Evolutionary conservation across 1,140 invertebrate species (phyloP).

Genomic region (Caligus rogercresseyi): DNA sequence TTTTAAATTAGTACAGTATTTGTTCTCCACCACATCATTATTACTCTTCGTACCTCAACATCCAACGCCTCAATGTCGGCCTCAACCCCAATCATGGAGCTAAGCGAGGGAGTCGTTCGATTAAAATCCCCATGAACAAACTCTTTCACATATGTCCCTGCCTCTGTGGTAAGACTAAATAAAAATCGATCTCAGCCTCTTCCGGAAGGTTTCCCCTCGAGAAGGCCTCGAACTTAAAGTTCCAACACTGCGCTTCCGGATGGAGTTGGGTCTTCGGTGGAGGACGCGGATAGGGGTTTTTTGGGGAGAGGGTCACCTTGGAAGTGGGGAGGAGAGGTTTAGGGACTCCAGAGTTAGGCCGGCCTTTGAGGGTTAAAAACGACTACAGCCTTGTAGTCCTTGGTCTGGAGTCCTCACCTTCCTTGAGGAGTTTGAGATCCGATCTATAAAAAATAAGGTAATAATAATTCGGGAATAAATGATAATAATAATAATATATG

Average conservation of each 20-base stretch:
- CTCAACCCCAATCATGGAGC: slow-evolving; percentile 35
- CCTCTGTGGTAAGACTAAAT: slow-evolving; percentile 50
- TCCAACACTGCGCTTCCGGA: slow-evolving; percentile 41
- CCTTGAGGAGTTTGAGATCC: slow-evolving; percentile 51
- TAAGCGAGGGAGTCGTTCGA: slow-evolving; percentile 55
- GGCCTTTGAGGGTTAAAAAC: background rate
- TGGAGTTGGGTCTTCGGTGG: slow-evolving; percentile 51
- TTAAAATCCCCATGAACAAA: slow-evolving; percentile 90
- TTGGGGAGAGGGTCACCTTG: slow-evolving; percentile 37
- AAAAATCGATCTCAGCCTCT: slow-evolving; percentile 34
- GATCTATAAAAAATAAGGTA: slow-evolving; percentile 35
- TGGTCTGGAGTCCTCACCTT: slow-evolving; percentile 68
- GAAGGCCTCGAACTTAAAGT: slow-evolving; percentile 34
- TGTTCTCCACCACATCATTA: too few relatives aligned
- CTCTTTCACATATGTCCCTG: slow-evolving; percentile 92
- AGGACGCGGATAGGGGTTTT: slow-evolving; percentile 66
- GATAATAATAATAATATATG: background rate
- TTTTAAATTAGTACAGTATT: too few relatives aligned
- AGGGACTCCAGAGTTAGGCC: background rate
- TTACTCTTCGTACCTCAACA: slow-evolving; percentile 47
- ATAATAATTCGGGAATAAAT: background rate
- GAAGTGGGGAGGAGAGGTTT: slow-evolving; percentile 31
- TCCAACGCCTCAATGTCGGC: slow-evolving; percentile 47
- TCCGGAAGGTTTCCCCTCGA: background rate
- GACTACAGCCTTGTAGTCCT: slow-evolving; percentile 55